Conservation (phyloP, 2,888 invertebrate genomes). For the Euproctis similis region DNA sequence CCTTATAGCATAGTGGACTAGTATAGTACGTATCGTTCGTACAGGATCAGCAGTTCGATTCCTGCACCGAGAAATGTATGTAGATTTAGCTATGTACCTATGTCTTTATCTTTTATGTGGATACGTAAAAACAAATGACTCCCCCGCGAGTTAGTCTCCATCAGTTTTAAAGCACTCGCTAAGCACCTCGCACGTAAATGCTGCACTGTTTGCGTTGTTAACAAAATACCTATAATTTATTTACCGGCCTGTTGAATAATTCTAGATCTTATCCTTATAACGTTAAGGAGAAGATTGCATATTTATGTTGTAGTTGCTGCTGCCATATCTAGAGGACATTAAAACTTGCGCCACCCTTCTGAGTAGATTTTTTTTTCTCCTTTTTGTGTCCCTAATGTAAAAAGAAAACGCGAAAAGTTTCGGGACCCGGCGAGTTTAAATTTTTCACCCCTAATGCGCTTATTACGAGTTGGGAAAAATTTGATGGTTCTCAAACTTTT, state of each 20-base stretch:
- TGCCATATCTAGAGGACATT: conserved; percentile 44
- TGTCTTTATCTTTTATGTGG: too few species aligned
- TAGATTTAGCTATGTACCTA: not conserved
- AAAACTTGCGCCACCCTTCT: conserved; percentile 73
- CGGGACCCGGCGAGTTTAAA: conserved; percentile 56
- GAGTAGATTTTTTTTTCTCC: conserved; percentile 58
- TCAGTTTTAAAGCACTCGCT: conserved; percentile 58
- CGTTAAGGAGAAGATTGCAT: conserved; percentile 8
- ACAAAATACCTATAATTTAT: conserved; percentile 33
- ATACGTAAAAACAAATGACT: conserved; percentile 31
- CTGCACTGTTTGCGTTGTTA: conserved; percentile 49
- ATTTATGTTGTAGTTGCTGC: conserved; percentile 10
- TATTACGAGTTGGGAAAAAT: conserved; percentile 69
- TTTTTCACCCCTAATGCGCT: conserved; percentile 69
- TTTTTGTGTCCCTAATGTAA: conserved; percentile 68
- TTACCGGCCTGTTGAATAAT: conserved; percentile 15
- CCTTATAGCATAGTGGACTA: too few species aligned
- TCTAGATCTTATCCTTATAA: conserved; percentile 11
- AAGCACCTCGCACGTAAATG: conserved; percentile 54
- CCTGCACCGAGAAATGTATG: too few species aligned
- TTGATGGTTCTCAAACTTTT: conserved; percentile 58
- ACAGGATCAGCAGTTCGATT: too few species aligned
- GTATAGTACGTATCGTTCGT: too few species aligned
- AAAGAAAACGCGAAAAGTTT: conserved; percentile 70
- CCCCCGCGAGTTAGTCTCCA: conserved; percentile 35